phyloP scores from a whole-genome alignment of 2,113 vertebrate species.

The Nipponia nippon region DNA sequence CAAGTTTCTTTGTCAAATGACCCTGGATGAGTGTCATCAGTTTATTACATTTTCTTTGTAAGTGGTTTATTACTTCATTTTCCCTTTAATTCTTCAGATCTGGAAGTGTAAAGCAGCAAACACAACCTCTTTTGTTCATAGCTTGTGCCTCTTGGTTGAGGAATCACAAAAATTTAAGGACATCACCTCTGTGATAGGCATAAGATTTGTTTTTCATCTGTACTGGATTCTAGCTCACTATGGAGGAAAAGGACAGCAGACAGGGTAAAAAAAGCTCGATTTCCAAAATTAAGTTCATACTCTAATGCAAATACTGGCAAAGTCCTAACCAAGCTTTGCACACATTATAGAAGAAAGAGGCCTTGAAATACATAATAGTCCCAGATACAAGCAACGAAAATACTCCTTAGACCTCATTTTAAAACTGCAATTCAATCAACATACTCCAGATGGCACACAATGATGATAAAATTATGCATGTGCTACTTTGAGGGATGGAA shows the following conservation, averaged over 20 bases:
- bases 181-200: neutral
- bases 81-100: neutral
- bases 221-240: neutral
- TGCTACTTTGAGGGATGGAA: conserved; percentile 56
- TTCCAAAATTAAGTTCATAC: neutral
- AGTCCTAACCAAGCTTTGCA: neutral
- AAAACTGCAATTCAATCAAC: conserved; percentile 71
- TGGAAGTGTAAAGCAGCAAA: neutral
- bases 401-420: conserved; percentile 51
- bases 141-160: neutral
- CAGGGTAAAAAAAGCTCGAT: neutral
- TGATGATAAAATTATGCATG: conserved; percentile 72
- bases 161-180: neutral
- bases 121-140: neutral
- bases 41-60: neutral
- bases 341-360: neutral
- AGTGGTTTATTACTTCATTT: neutral
- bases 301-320: neutral
- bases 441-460: conserved; percentile 79
- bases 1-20: neutral
- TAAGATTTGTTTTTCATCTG: neutral
- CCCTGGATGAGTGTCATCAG: neutral
- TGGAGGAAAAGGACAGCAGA: neutral
- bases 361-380: neutral
- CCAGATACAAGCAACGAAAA: conserved; percentile 43